phyloP scores from a whole-genome alignment of 1,140 invertebrate genomes.

The Apis mellifera region DNA sequence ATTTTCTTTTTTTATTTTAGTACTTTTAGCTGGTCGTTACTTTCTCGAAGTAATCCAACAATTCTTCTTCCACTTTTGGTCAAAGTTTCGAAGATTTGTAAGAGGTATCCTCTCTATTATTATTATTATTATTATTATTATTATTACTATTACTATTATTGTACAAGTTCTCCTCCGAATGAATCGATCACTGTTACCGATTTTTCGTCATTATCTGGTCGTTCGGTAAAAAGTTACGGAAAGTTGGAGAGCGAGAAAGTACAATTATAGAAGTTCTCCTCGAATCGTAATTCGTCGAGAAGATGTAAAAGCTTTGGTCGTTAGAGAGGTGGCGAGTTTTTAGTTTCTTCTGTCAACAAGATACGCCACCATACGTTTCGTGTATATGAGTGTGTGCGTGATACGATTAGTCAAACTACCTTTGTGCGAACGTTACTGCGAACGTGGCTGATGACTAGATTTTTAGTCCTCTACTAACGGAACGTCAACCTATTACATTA shows the following conservation, averaged over 20 bases:
- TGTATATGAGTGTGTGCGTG: neutral
- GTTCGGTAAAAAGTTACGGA: neutral
- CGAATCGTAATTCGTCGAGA: neutral
- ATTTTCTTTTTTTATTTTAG: slow-evolving; percentile 7
- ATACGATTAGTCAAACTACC: slow-evolving; percentile 22
- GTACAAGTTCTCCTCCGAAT: neutral
- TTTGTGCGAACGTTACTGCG: neutral
- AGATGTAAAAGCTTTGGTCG: neutral
- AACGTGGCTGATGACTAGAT: slow-evolving; percentile 4
- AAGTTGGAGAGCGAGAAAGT: neutral
- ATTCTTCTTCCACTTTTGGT: neutral
- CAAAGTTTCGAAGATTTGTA: neutral
- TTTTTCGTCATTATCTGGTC: neutral
- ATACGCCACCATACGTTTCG: neutral
- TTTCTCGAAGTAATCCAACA: no score
- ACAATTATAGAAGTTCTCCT: slow-evolving; percentile 3
- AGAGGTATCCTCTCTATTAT: neutral
- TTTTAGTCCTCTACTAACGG: slow-evolving; percentile 48
- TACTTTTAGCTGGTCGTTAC: slow-evolving; percentile 10
- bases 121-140: neutral
- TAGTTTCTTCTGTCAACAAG: neutral
- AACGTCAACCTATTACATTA: neutral
- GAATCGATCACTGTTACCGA: neutral
- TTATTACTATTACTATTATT: no score
- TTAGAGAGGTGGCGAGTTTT: neutral